phyloP scores from a whole-genome alignment of 2,888 invertebrate species.

The Hofmannophila pseudospretella region DNA sequence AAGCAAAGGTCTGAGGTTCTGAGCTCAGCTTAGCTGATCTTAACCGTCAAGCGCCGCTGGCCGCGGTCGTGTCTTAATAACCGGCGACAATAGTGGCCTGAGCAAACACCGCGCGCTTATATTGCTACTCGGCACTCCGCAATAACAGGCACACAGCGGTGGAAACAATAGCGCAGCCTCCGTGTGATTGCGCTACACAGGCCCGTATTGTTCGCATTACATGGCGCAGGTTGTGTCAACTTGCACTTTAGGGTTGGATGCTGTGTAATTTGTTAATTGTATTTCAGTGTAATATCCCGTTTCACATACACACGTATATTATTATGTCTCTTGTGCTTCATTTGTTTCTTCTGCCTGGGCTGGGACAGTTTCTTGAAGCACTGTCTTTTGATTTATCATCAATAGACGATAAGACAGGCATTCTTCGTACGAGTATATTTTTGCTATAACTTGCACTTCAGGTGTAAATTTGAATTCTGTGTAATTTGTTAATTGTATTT shows the following conservation, averaged over 20 bases:
- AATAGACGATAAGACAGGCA: too few species aligned
- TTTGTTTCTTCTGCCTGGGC: too few species aligned
- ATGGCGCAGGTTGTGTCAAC: constrained; percentile 47
- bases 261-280: constrained; percentile 29
- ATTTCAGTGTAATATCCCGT: too few species aligned
- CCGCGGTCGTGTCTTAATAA: constrained; percentile 62
- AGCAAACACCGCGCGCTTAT: constrained; percentile 61
- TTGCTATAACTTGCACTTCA: too few species aligned
- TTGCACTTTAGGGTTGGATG: constrained; percentile 37
- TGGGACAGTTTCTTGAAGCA: too few species aligned
- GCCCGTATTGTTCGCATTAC: constrained; percentile 52
- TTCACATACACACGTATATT: too few species aligned
- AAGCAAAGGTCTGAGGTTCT: constrained; percentile 16
- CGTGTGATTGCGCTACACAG: constrained; percentile 53
- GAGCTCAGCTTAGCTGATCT: constrained; percentile 42
- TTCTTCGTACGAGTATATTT: too few species aligned
- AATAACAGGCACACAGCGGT: constrained; percentile 64
- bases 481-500: too few species aligned
- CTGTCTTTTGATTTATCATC: too few species aligned
- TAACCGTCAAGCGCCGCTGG: constrained; percentile 38
- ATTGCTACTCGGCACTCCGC: constrained; percentile 65
- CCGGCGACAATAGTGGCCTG: constrained; percentile 63
- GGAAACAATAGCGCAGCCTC: constrained; percentile 60
- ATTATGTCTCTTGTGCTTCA: too few species aligned
- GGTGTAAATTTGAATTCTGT: too few species aligned